Percentiles rank a stretch among this genome's conserved stretches.
phyloP scores from a whole-genome alignment of 2,113 vertebrate genomes.

The Glaucidium brasilianum region DNA sequence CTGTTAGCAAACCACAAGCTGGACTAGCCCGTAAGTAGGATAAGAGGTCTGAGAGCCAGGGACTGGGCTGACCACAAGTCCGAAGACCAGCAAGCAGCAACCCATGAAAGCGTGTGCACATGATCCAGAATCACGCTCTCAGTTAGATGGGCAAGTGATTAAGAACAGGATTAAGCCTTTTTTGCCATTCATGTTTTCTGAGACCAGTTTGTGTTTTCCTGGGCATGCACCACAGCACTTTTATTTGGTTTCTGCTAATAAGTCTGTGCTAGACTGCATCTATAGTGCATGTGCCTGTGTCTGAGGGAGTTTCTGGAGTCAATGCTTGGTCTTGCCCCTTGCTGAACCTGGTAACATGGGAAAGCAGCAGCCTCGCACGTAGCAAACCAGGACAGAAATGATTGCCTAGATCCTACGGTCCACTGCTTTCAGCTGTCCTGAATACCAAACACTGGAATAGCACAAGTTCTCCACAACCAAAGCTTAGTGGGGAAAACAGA shows the following conservation, averaged over 20 bases:
- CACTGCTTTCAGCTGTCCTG: neutral
- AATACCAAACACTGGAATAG: neutral
- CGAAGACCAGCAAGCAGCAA: neutral
- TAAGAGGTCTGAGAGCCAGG: neutral
- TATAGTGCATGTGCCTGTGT: rapidly evolving
- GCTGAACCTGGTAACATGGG: neutral
- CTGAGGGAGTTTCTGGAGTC: neutral
- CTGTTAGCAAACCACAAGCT: neutral
- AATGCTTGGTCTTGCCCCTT: rapidly evolving
- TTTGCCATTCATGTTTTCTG: rapidly evolving
- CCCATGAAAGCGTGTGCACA: rapidly evolving
- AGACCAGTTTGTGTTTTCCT: neutral
- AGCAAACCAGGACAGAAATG: neutral
- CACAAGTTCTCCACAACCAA: neutral
- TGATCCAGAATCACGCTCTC: rapidly evolving
- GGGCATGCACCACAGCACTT: neutral
- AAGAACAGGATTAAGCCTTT: neutral
- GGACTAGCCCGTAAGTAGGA: neutral
- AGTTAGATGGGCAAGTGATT: neutral
- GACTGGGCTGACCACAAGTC: neutral
- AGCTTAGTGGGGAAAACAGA: neutral
- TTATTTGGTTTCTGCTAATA: neutral
- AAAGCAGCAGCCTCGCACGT: neutral
- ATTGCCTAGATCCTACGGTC: neutral
- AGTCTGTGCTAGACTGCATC: rapidly evolving